Base-by-base conservation (phyloP, 2,888 invertebrate genomes). In the Cabera pusaria region DNA sequence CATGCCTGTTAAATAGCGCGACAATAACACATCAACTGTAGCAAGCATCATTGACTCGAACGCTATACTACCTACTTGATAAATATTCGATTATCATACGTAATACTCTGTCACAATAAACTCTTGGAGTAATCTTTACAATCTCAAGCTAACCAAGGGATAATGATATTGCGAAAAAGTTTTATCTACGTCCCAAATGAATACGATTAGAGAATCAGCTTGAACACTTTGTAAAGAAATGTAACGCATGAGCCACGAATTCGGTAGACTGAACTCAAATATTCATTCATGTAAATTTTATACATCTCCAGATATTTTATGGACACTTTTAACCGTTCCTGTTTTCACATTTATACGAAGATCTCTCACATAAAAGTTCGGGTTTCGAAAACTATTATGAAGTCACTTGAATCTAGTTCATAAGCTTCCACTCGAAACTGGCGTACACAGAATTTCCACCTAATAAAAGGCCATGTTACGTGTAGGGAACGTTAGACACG, bases 381-480 rank as follows among this genome's bases (percentile, higher is more conserved):
- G 46, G 39, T 52, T 38, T 48, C 33, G 26, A 43, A 39, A 57
- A 54, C 57, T 62, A 57, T 59, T 61, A 56, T 40, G 42, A 47
- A 47, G 42, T 33, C 44, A 58, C 49, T 38, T 41, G 41, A 38
- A 59, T 49, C 50, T 55, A 72, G 69, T 72, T 74, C 72, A 78
- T 79, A 84, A 81, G 70, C 79, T 69, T 62, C 60, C 59, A 64
- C 65, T 59, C 60, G 61, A 71, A 74, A 70, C 74, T 76, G 67
- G 73, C 75, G 74, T 83, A 79, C 73, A 80, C 76, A 83, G 82
- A 82, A 83, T 87, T 88, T 84, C 83, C 83, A 87, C 87, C 83
- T 87, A 87, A 87, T 88, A 87, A 87, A 86, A 86, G 85, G 69
- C 79, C 79, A 62, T 72, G 79, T 83, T 85, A 86, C 83, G 84